Percentiles rank a stretch among this genome's conserved stretches.
These are phyloP conservation scores for Acrobasis consociella DNA, from an alignment of 2,888 invertebrate species.

Conservation along the genomic window DNA sequence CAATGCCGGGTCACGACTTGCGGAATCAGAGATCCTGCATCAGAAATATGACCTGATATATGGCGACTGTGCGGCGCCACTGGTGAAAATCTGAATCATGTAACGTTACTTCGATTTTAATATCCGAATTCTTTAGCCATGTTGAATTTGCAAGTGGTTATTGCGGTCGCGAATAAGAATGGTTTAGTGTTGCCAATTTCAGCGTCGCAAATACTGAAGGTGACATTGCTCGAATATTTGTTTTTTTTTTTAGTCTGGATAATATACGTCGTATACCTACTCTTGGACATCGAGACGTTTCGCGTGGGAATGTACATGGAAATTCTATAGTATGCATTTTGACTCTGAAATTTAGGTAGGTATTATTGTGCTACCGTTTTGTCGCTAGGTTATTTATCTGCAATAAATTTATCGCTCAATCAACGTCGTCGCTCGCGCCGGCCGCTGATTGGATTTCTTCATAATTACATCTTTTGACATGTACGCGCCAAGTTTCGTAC, in stretches of 20 bases:
- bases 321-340: background rate
- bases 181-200: too few relatives aligned
- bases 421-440: conserved; percentile 66
- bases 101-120: conserved; percentile 51
- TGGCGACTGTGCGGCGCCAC: conserved; percentile 63
- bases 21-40: conserved; percentile 58
- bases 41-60: conserved; percentile 65
- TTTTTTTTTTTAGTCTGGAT: too few relatives aligned
- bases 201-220: too few relatives aligned
- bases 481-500: conserved; percentile 80
- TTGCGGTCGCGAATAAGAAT: background rate
- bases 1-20: conserved; percentile 43
- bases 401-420: conserved; percentile 78
- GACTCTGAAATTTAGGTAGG: background rate
- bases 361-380: conserved; percentile 68
- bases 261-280: too few relatives aligned
- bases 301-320: background rate
- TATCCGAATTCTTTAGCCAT: conserved; percentile 42
- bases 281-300: too few relatives aligned
- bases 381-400: conserved; percentile 77
- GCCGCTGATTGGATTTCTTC: conserved; percentile 81
- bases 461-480: conserved; percentile 83
- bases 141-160: background rate
- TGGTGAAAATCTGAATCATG: conserved; percentile 60
- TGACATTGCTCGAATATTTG: too few relatives aligned